Conservation (phyloP, 2,888 invertebrate species). For the Drosophila falleni region DNA sequence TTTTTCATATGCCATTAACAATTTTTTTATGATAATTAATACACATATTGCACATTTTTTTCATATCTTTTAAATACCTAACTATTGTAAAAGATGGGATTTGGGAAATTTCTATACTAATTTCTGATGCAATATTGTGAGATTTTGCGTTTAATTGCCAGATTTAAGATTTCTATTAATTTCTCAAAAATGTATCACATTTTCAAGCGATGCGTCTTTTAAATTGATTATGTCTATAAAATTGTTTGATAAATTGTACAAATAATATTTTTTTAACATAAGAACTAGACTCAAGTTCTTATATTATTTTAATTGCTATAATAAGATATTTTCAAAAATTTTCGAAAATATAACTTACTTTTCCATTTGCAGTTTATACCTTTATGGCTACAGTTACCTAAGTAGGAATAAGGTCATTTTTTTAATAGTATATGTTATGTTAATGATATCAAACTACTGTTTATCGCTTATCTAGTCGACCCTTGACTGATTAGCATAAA, state of each 20-base stretch:
- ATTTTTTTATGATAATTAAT: no score
- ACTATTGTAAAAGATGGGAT: neutral
- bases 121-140: neutral
- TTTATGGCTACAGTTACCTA: neutral
- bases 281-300: no score
- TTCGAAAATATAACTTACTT: no score
- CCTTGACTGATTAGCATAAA: conserved; percentile 41
- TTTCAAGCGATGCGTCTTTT: no score
- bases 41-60: neutral
- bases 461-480: conserved; percentile 2
- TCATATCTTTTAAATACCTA: neutral
- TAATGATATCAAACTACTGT: neutral
- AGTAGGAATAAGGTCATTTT: neutral
- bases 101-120: neutral
- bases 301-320: no score
- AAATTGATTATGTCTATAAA: no score
- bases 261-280: no score
- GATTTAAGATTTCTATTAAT: no score
- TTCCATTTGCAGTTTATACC: no score
- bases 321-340: no score
- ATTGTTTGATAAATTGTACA: no score
- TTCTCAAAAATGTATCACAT: no score
- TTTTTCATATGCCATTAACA: conserved; percentile 18
- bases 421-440: neutral
- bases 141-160: neutral